Base-by-base conservation (phyloP, 37 sponge, comb jelly and placozoan genomes). In the Oopsacas minuta region DNA sequence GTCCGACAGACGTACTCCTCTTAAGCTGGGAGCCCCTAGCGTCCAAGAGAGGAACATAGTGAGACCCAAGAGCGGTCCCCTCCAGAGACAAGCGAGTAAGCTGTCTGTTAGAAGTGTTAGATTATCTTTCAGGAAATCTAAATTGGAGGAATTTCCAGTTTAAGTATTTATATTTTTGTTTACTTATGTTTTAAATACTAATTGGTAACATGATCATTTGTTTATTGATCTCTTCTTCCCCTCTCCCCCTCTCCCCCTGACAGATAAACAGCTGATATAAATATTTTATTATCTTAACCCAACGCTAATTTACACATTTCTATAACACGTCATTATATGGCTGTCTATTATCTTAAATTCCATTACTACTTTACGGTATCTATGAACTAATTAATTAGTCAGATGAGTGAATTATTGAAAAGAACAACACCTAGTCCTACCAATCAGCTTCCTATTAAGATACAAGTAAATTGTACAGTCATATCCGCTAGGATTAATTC, bases 21-120 rank as follows among this genome's bases (percentile, higher is more conserved):
- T 61, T 34, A 61, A n/a, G 30, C 75, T 61, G 28, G 75, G 75
- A 5, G 22, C 28, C 30, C 75, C 75, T 34, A 20, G 32, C 28
- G 32, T 61, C 28, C 7, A 34, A 10, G 75, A 61, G 75, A 10
- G 75, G 30, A 34, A 61, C 20, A 61, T 61, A 10, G 75, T 34
- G 75, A 10, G 75, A 5, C 75, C 75, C 75, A 61, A 61, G 75
- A 61, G 75, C 75, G 75, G 75, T 3, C 75, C 75, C 3, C 75
- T 61, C 22, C 22, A 32, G 75, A 25, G 75, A 25, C 32, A 3
- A 10, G 75, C 75, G 32, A 61, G 75, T 34, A 61, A n/a, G 30
- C 75, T 61, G 28, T 61, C 75, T n/a, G 32, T 61, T n/a, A 10
- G 75, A 5, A 61, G 75, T 34, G 32, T 32, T 3, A 10, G 75